Conservation (phyloP, 2,797 vertebrate genomes). For the Urocyon cinereoargenteus region DNA sequence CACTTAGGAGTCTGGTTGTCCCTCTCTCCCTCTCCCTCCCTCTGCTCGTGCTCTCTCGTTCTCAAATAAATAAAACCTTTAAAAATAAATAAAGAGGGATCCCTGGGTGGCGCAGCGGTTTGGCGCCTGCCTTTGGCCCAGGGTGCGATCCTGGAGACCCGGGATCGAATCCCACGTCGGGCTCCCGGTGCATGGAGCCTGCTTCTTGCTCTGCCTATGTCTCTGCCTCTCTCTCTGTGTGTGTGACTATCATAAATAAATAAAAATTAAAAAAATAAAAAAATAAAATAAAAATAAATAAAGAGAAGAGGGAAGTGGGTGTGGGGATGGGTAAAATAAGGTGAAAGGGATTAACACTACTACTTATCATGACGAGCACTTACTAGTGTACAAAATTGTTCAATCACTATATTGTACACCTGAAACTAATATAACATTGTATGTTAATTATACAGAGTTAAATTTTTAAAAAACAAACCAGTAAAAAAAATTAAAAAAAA, state of each 20-base stretch:
- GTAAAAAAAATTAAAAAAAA: neutral
- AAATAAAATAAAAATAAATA: neutral
- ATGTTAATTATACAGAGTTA: neutral
- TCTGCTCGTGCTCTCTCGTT: neutral
- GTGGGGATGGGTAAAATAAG: neutral
- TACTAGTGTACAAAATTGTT: neutral
- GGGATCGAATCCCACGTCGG: too few relatives aligned
- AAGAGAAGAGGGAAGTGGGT: neutral
- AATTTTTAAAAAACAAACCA: neutral
- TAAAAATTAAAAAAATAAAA: neutral
- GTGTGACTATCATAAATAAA: neutral
- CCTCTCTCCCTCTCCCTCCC: neutral
- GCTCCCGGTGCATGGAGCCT: too few relatives aligned
- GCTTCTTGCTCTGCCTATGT: too few relatives aligned
- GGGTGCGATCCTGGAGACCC: too few relatives aligned
- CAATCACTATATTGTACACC: neutral
- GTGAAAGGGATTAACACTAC: neutral
- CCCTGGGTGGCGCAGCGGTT: too few relatives aligned
- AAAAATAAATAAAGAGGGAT: neutral
- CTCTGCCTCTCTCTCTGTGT: too few relatives aligned
- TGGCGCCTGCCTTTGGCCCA: too few relatives aligned
- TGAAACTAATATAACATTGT: neutral
- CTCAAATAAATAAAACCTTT: neutral
- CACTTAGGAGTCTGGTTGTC: neutral
- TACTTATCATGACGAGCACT: neutral